These are phyloP conservation scores for Gambelia wislizenii DNA, from an alignment of 2,797 vertebrate genomes.

Conservation along the genomic window DNA sequence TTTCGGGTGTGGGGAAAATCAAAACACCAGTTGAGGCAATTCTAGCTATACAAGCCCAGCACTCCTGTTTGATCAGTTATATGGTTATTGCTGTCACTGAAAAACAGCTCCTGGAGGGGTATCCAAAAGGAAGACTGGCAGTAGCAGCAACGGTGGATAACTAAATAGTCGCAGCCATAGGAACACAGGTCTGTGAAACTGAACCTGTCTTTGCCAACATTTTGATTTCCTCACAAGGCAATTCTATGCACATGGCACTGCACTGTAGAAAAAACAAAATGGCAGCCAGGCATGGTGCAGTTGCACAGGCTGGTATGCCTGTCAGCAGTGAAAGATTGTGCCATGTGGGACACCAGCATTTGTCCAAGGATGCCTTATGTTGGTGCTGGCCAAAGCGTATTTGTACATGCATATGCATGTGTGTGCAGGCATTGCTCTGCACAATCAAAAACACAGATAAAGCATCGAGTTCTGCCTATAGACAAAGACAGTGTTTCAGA, in stretches of 20 bases:
- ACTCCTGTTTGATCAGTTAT: background rate
- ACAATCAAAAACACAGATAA: background rate
- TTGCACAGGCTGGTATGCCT: background rate
- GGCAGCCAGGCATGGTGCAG: background rate
- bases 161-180: background rate
- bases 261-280: background rate
- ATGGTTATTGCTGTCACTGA: background rate
- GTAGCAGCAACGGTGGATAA: background rate
- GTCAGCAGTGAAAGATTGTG: too few relatives aligned
- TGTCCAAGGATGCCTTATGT: background rate
- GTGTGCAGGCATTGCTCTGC: background rate
- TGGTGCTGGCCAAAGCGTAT: background rate
- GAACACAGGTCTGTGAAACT: background rate
- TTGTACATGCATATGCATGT: background rate
- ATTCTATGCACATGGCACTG: background rate
- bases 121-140: background rate
- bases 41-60: background rate
- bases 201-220: background rate
- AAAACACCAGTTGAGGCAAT: background rate
- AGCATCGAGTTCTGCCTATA: background rate
- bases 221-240: background rate
- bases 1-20: background rate
- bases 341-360: background rate
- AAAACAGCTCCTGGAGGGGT: background rate
- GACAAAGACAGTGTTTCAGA: background rate